Base-by-base conservation (phyloP, 2,888 invertebrate species). In the Thelaira solivaga region DNA sequence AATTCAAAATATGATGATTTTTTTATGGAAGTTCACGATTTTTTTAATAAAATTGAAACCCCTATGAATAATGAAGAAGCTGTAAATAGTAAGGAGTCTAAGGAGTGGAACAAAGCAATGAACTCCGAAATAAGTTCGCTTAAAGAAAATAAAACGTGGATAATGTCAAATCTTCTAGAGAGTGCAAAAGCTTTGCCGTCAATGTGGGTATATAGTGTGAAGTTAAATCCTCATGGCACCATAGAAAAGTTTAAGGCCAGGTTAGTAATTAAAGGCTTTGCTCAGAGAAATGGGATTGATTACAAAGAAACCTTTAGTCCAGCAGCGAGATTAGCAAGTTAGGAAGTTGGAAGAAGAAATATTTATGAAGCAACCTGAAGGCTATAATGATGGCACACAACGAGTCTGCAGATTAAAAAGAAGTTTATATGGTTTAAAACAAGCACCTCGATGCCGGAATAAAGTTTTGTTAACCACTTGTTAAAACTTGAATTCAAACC, bases 221-320 rank as follows among this genome's bases (percentile, higher is more conserved):
- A 47, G 16, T 26, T 24, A 7, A 24, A 47, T 47, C 13, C 51
- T 7, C 49, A 69, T 69, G 43, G 34, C 7, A 18, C 24, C 5
- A 11, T 71, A 36, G 31, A 36, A 20, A 62, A 53, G 36, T 47
- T 43, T 4, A 47, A 61, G 55, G 53, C 62, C 11, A 22, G 39
- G 16, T 45, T 64, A 18, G 31, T 64, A 11, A 31, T 47, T n/a
- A 53, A 55, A 26, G 84, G 85, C 1, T 87, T 82, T 72, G 16
- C 10, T n/a, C 75, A 67, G 41, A 29, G 47, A 4, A 22, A 45
- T n/a, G 72, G 76, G 2, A 53, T 80, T 7, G 80, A 80, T 16
- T 81, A 78, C 20, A 51, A 34, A 10, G 64, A 81, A 74, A 82
- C 79, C 0, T 81, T 79, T 36, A 82, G 75, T 73, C 80, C 81